Evolutionary conservation across 2,113 vertebrate species (phyloP), one percentile per base, ranked within the genome.

Genomic region (Percina caprodes): DNA sequence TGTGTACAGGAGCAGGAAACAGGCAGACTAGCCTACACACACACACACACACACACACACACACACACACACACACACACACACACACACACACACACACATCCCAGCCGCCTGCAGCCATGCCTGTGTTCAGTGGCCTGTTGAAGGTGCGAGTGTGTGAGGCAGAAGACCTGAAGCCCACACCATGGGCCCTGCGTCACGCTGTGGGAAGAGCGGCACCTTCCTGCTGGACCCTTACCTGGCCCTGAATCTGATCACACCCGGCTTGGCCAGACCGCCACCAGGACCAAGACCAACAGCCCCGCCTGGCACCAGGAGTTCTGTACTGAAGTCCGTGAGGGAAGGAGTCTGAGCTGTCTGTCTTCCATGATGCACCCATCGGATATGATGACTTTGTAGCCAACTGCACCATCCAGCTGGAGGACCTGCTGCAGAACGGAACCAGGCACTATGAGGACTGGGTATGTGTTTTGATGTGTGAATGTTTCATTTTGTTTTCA

Each of bases 301-400:
- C 98, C 98, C 1, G 95, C 96, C 79, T 99, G 98, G 98, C 96
- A 99, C 49, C 98, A 99, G 83, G 98, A 99, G 88, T 99, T 99
- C 93, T 97, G 97, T 91, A 99, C 98, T 0, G 98, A 99, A 67
- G 98, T 99, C 78, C 96, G 96, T 26, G 98, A 99, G 70, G 98
- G 98, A 77, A 94, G 96, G 92, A 98, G 97, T 89, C 97, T 99
- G 84, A 99, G 93, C 94, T 99, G 94, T 98, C 98, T 0, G 98
- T 99, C 69, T 99, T 99, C 94, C 98, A 99, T 6, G 98, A 99
- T 86, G 97, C 98, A 56, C 98, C 98, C 87, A 99, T 99, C 33
- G 98, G 98, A 85, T 99, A 99, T 75, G 98, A 99, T 12, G 98
- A 99, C 95, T 99, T 99, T 84, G 98, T 99, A 93, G 98, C 98